Percentiles rank a stretch among this genome's conserved stretches.
These are phyloP conservation scores for Arion vulgaris DNA, from an alignment of 1,140 invertebrate species.

Conservation along the genomic window DNA sequence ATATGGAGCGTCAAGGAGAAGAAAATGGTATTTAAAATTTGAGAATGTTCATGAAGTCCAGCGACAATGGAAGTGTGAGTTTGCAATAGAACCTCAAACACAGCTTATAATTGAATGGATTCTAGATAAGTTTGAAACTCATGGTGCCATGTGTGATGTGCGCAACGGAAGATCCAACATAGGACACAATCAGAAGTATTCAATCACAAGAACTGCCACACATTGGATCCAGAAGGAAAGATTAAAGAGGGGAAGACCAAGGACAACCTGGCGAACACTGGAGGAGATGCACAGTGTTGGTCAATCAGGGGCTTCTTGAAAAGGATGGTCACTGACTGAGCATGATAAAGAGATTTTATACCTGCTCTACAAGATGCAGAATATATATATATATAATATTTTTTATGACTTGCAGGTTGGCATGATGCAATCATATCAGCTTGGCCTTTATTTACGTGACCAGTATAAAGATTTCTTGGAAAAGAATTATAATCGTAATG, in stretches of 20 bases:
- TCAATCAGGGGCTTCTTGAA: too few relatives aligned
- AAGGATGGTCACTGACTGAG: too few relatives aligned
- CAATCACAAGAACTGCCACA: neutral
- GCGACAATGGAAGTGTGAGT: too few relatives aligned
- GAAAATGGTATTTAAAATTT: too few relatives aligned
- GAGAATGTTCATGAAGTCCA: too few relatives aligned
- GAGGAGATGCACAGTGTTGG: too few relatives aligned
- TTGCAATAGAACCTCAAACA: too few relatives aligned
- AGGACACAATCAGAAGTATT: neutral
- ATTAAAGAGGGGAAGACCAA: neutral
- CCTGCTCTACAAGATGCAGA: neutral
- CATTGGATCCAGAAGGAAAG: neutral
- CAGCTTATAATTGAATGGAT: too few relatives aligned
- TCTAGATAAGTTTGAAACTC: neutral
- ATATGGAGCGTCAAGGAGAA: too few relatives aligned
- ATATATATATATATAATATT: neutral
- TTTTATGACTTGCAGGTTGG: constrained; percentile 28
- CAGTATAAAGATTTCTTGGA: constrained; percentile 34
- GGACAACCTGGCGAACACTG: neutral
- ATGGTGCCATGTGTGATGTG: neutral
- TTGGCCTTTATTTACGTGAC: constrained; percentile 37
- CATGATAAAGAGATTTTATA: too few relatives aligned
- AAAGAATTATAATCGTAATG: constrained; percentile 20
- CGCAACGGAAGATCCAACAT: neutral
- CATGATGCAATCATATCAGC: constrained; percentile 43